phyloP scores from a whole-genome alignment of 1,140 invertebrate genomes.

The Melanaphis sacchari region DNA sequence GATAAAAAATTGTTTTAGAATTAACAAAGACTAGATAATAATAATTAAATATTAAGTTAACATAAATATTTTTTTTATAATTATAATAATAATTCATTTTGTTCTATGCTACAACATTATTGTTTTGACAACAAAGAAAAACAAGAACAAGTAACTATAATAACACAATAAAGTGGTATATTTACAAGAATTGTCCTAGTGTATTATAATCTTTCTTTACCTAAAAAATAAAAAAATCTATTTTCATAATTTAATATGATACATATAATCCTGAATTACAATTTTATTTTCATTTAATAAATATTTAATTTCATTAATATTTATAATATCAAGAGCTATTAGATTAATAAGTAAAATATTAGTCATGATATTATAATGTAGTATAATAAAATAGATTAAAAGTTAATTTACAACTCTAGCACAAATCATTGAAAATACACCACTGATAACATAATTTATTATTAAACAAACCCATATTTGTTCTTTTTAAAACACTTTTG shows the following conservation, averaged over 20 bases:
- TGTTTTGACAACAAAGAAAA: constrained; percentile 42
- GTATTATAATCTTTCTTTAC: not conserved
- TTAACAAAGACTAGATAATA: constrained; percentile 55
- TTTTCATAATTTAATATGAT: not conserved
- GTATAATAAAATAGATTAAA: not conserved
- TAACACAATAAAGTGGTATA: constrained; percentile 22
- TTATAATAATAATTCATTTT: constrained; percentile 46
- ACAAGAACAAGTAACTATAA: constrained; percentile 48
- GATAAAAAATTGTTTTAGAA: constrained; percentile 37
- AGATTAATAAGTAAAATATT: not conserved
- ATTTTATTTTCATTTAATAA: not conserved
- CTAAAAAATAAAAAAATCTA: not conserved
- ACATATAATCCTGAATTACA: not conserved
- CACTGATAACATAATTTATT: constrained; percentile 44
- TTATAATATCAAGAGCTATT: not conserved
- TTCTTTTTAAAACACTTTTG: constrained; percentile 35
- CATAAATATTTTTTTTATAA: constrained; percentile 40
- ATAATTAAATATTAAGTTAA: constrained; percentile 54
- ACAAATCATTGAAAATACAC: constrained; percentile 10
- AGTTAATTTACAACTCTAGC: not conserved
- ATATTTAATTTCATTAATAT: not conserved
- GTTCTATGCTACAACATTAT: constrained; percentile 30
- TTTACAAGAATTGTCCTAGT: not conserved
- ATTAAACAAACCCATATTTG: not conserved
- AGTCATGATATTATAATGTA: not conserved